Percentiles rank a stretch among this genome's conserved stretches.
These are phyloP conservation scores for Dasyornis broadbenti DNA, from an alignment of 2,113 vertebrate species.

Conservation along the genomic window DNA sequence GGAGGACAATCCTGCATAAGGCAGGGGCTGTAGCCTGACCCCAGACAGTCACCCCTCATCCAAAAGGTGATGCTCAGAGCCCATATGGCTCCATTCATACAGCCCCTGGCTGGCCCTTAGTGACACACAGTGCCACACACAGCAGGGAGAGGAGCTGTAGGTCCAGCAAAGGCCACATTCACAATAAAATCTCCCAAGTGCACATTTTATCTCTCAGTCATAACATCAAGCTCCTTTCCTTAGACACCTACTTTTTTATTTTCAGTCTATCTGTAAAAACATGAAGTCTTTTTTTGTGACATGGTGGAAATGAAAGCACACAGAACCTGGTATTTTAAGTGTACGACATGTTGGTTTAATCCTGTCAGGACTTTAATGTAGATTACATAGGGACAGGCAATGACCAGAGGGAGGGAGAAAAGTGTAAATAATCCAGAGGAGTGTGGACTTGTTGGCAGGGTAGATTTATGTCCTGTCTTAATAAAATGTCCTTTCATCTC, in stretches of 20 bases:
- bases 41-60: background rate
- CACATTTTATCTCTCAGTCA: background rate
- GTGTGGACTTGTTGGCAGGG: constrained; percentile 56
- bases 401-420: constrained; percentile 35
- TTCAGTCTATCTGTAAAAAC: background rate
- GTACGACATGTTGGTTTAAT: background rate
- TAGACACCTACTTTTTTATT: background rate
- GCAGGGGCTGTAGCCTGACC: background rate
- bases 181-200: background rate
- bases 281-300: background rate
- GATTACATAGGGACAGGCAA: constrained; percentile 18
- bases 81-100: background rate
- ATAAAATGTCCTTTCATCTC: constrained; percentile 69
- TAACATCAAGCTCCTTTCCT: background rate
- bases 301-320: background rate
- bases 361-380: constrained; percentile 39
- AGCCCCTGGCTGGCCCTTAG: background rate
- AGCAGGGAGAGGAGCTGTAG: background rate
- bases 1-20: background rate
- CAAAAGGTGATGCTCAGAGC: background rate
- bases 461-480: constrained; percentile 62
- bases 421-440: constrained; percentile 57
- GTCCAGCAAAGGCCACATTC: background rate
- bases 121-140: background rate
- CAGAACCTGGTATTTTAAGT: background rate